Percentiles rank a stretch among this genome's conserved stretches.
Conservation (phyloP, 2,888 invertebrate species). For the Hydrotaea cyrtoneurina region DNA sequence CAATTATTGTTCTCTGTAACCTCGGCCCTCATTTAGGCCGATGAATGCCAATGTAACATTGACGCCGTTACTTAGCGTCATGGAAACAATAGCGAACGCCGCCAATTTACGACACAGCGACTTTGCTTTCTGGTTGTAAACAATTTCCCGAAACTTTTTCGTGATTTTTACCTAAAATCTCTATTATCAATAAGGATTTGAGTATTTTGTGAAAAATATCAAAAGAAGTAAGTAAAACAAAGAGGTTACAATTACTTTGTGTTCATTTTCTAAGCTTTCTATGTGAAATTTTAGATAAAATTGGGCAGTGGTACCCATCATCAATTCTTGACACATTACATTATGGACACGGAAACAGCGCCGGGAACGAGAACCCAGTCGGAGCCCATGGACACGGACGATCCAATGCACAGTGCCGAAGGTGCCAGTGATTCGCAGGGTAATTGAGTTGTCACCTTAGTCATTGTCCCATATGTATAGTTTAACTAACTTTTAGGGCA, state of each 20-base stretch:
- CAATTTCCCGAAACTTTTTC: slow-evolving; percentile 33
- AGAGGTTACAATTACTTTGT: too few species aligned
- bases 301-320: too few species aligned
- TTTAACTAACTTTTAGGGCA: background rate
- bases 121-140: slow-evolving; percentile 44
- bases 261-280: too few species aligned
- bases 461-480: background rate
- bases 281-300: too few species aligned
- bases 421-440: slow-evolving; percentile 26
- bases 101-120: too few species aligned
- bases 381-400: slow-evolving; percentile 58
- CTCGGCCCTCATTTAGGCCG: too few species aligned
- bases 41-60: too few species aligned
- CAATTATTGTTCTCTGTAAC: too few species aligned
- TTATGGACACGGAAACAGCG: background rate
- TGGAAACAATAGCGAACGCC: too few species aligned
- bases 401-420: slow-evolving; percentile 38
- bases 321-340: too few species aligned
- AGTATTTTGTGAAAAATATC: background rate
- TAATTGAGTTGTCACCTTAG: slow-evolving; percentile 2
- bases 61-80: too few species aligned
- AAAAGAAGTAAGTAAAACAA: background rate
- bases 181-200: background rate
- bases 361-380: background rate
- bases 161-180: background rate